Evolutionary conservation across 1,140 invertebrate genomes (phyloP), one percentile per base, ranked within the genome.

Genomic region (Oryctes rhinoceros): DNA sequence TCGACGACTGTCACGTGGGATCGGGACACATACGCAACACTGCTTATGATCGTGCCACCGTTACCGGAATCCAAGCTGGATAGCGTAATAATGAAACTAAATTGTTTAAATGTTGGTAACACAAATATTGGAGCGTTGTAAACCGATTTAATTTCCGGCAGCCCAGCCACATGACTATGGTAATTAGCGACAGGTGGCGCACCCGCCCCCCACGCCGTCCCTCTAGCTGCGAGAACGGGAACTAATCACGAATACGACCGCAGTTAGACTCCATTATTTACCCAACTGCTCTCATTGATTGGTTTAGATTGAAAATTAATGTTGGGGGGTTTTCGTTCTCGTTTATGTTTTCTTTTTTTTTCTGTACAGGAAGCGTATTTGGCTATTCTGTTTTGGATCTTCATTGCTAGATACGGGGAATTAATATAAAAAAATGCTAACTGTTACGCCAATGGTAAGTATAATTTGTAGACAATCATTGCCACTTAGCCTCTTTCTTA

Each of bases 111-210:
- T 83, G 83, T 85, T 84, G 85, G 83, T 80, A 85, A 83, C 84
- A 83, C 85, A 85, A 85, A 84, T 85, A 84, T 83, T 82, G 82
- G 82, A 85, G 80, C 82, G 81, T 82, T 80, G 82, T 83, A 86
- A 86, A 84, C 84, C 84, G 85, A 86, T 86, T 85, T 85, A 85
- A 86, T 86, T 86, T 86, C 85, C 85, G 85, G 83, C 82, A 80
- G 80, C 80, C 82, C 81, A 78, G 84, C 84, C 82, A 83, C 84
- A 86, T 85, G 84, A 85, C 85, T 85, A 84, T 85, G 84, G 85
- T 84, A 86, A 86, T 86, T 85, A 85, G 83, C 81, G 80, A 80
- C 84, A 84, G 83, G 82, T 83, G 82, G 82, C 82, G 81, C 79
- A 7, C 78, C 30, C 74, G 44, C 15, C 80, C 78, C 37, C n/a